These are phyloP conservation scores for Formica selysi DNA, from an alignment of 1,140 invertebrate genomes.

Conservation along the genomic window DNA sequence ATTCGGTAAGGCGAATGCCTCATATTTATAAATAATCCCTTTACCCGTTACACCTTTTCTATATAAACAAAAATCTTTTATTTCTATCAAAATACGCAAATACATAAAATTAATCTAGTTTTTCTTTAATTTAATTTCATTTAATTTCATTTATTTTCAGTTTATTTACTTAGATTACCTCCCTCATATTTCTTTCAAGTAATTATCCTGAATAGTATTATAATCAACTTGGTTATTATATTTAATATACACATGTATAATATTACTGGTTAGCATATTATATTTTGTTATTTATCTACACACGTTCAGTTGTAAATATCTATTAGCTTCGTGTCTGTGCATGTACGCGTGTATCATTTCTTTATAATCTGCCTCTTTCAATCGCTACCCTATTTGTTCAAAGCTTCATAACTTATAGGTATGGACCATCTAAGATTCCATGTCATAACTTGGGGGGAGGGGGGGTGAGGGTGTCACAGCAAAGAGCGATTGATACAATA, in stretches of 20 bases:
- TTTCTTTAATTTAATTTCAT: not conserved
- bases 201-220: not conserved
- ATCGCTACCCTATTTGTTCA: constrained; percentile 6
- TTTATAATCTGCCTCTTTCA: not conserved
- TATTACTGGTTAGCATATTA: not conserved
- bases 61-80: not conserved
- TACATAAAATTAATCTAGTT: not conserved
- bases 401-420: constrained; percentile 45
- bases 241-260: no score
- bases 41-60: not conserved
- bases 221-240: no score
- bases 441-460: constrained; percentile 53
- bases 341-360: not conserved
- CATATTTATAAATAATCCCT: not conserved
- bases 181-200: not conserved
- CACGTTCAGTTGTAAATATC: not conserved
- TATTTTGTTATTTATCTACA: not conserved
- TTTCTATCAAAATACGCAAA: not conserved
- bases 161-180: not conserved
- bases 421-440: constrained; percentile 61
- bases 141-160: not conserved
- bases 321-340: no score
- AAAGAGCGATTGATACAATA: constrained; percentile 67
- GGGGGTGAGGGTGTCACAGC: not conserved
- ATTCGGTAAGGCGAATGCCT: constrained; percentile 78